phyloP scores from a whole-genome alignment of 2,888 invertebrate genomes.

The Synanthedon formicaeformis region DNA sequence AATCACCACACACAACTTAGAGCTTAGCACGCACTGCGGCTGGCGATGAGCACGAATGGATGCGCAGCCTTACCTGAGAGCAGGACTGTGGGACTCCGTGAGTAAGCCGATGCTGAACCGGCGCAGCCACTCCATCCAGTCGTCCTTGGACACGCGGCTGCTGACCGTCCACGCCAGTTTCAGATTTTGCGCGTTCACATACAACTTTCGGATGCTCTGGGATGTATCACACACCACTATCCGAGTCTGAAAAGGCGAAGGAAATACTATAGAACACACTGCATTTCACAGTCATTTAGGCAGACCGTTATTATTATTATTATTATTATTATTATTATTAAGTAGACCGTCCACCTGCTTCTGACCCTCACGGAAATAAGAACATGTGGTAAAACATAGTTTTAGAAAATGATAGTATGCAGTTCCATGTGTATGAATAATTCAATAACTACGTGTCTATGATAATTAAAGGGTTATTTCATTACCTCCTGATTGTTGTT shows the following conservation, averaged over 20 bases:
- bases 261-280: too few relatives aligned
- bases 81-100: constrained; percentile 95
- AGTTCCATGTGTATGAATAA: too few relatives aligned
- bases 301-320: too few relatives aligned
- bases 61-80: constrained; percentile 70
- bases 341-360: too few relatives aligned
- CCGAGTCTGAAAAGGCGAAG: constrained; percentile 29
- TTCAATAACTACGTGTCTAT: neutral
- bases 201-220: constrained; percentile 82
- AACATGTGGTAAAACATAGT: too few relatives aligned
- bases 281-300: too few relatives aligned
- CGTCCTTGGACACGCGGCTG: constrained; percentile 94
- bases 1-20: too few relatives aligned
- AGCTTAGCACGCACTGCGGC: neutral
- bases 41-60: neutral
- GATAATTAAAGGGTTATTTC: neutral
- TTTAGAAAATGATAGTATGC: too few relatives aligned
- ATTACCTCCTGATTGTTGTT: constrained; percentile 79
- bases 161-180: constrained; percentile 94
- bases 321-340: too few relatives aligned
- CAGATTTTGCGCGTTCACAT: constrained; percentile 85
- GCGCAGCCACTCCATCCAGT: constrained; percentile 98
- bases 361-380: too few relatives aligned
- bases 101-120: constrained; percentile 92
- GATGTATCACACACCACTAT: constrained; percentile 71